A percentile compares a stretch with the other conserved stretches of the same genome.
Evolutionary conservation across 2,797 vertebrate genomes (phyloP).

Genomic region (Macroramphosus scolopax): DNA sequence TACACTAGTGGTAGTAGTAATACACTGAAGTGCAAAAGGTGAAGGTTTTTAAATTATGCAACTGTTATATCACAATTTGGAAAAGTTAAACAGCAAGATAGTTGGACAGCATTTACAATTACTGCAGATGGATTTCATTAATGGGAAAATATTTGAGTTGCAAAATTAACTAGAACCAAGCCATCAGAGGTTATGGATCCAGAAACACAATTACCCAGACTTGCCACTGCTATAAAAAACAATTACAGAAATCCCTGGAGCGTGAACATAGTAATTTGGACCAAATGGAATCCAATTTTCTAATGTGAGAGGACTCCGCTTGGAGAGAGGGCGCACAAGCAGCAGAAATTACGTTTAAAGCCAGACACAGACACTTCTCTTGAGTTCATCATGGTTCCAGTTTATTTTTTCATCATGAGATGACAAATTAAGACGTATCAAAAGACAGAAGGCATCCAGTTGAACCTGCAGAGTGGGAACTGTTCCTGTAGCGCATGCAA

Average conservation of each 20-base stretch:
- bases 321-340: background rate
- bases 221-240: slow-evolving; percentile 18
- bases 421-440: slow-evolving; percentile 61
- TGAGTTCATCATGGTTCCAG: slow-evolving; percentile 42
- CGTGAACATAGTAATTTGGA: slow-evolving; percentile 34
- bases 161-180: slow-evolving; percentile 17
- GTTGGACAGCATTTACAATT: slow-evolving; percentile 1
- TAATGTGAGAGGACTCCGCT: slow-evolving; percentile 14
- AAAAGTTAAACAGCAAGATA: too few relatives aligned
- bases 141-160: background rate
- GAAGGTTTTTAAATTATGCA: too few relatives aligned
- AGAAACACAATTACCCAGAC: slow-evolving; percentile 18
- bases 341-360: slow-evolving; percentile 12
- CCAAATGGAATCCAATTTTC: slow-evolving; percentile 43
- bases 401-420: slow-evolving; percentile 52
- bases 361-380: slow-evolving; percentile 7
- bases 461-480: slow-evolving; percentile 13
- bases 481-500: background rate
- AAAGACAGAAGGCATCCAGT: slow-evolving; percentile 35
- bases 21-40: too few relatives aligned
- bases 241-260: slow-evolving; percentile 26
- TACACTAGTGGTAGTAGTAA: too few relatives aligned
- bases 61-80: too few relatives aligned
- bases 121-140: slow-evolving; percentile 7
- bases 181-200: slow-evolving; percentile 10